Percentiles rank a stretch among this genome's conserved stretches.
These are phyloP conservation scores for Sycobia sp. DNA, from an alignment of 1,140 invertebrate species.

Conservation along the genomic window DNA sequence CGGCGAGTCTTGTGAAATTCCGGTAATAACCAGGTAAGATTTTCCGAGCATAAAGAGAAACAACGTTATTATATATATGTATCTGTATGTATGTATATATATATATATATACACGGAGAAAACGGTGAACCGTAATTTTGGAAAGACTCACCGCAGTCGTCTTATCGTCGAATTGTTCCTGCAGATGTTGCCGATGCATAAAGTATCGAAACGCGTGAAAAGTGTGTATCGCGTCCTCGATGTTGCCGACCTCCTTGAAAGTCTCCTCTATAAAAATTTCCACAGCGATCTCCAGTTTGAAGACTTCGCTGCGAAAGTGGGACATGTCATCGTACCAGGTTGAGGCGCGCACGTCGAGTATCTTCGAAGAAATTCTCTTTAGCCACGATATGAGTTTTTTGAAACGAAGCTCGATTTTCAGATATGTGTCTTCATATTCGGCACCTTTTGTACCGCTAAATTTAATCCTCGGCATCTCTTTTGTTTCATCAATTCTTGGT, in stretches of 20 bases:
- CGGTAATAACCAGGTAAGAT: too few species aligned
- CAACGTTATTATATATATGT: too few species aligned
- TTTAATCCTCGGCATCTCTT: conserved; percentile 20
- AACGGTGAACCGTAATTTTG: too few species aligned
- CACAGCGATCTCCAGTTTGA: conserved; percentile 72
- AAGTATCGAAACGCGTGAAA: conserved; percentile 37
- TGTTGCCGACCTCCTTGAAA: conserved; percentile 71
- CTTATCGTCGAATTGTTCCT: conserved; percentile 67
- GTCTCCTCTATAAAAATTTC: conserved; percentile 73
- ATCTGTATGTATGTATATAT: too few species aligned
- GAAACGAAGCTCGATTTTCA: conserved; percentile 75
- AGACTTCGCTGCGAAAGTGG: conserved; percentile 68
- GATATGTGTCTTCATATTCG: conserved; percentile 66
- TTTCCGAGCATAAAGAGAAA: too few species aligned
- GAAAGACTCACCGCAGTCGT: too few species aligned
- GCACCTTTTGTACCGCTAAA: conserved; percentile 16
- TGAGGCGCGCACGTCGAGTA: conserved; percentile 32
- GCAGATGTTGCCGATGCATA: conserved; percentile 56
- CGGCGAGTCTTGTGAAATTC: too few species aligned
- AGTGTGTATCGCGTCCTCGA: conserved; percentile 41
- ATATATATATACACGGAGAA: too few species aligned
- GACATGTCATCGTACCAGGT: conserved; percentile 73
- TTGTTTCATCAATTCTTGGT: conserved; percentile 38
- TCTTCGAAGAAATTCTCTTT: conserved; percentile 58
- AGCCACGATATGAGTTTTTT: conserved; percentile 67